Evolutionary conservation across 2,888 invertebrate species (phyloP).

Genomic region (Blastobasis lacticolella): DNA sequence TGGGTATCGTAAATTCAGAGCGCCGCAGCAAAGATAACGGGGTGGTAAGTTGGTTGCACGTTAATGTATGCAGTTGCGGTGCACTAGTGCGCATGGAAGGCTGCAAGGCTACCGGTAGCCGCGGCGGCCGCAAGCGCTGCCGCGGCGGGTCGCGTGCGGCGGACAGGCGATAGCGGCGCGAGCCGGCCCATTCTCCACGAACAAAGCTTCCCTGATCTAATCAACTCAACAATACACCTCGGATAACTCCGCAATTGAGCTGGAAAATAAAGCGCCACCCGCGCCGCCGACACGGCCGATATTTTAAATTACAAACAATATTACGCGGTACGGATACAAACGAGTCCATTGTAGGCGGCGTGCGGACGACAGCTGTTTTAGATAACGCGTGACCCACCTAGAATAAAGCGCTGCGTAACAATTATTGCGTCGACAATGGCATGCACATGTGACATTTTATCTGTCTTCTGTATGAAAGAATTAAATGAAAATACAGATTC

Average conservation of each 20-base stretch:
- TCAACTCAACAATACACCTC: conserved; percentile 68
- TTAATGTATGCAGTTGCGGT: conserved; percentile 29
- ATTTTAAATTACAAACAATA: conserved; percentile 70
- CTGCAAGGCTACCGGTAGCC: conserved; percentile 25
- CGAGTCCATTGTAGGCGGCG: conserved; percentile 59
- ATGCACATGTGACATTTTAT: conserved; percentile 4
- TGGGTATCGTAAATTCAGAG: conserved; percentile 12
- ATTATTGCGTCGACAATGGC: conserved; percentile 42
- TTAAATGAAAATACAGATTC: no score
- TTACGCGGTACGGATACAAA: conserved; percentile 59
- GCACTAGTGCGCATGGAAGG: conserved; percentile 14
- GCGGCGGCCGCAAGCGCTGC: conserved; percentile 28
- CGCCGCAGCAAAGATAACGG: conserved; percentile 17
- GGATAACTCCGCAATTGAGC: conserved; percentile 54
- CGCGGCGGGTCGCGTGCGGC: conserved; percentile 37
- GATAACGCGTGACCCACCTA: conserved; percentile 65
- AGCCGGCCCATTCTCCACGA: conserved; percentile 47
- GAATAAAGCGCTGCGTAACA: conserved; percentile 52
- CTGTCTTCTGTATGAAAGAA: no score
- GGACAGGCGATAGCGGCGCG: conserved; percentile 44
- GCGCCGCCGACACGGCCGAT: conserved; percentile 39
- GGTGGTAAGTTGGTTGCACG: conserved; percentile 17
- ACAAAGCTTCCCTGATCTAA: conserved; percentile 67
- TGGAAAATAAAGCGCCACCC: conserved; percentile 52
- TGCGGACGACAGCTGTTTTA: conserved; percentile 66